Evolutionary conservation across 2,888 invertebrate genomes (phyloP), one percentile per base, ranked within the genome.

Genomic region (Apodemia duryi): DNA sequence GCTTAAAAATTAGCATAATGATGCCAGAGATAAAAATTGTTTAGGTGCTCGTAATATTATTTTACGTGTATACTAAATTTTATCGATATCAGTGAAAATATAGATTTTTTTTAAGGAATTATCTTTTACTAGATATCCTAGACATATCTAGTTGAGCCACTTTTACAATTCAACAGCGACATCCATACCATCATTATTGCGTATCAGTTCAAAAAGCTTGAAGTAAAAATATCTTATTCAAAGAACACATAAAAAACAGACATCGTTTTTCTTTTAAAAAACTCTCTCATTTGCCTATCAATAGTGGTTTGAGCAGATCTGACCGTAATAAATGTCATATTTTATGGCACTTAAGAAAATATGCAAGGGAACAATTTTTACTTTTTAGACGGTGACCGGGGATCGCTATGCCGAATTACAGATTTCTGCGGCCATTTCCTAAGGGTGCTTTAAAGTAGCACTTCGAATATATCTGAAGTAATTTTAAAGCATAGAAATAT

Each of bases 191-290:
- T 49, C 46, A 13, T n/a, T 79, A 77, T 77, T 80, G 86, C 76
- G 75, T 73, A 71, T 80, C 80, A 79, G 78, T 81, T 79, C 79
- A 82, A 85, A 81, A 83, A 75, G 78, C 81, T 57, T 32, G 80
- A 81, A 77, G 80, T 81, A 81, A 83, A 85, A 88, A 85, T 83
- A 85, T 85, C 84, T 85, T 87, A 86, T 85, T 83, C 85, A 82
- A 83, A 85, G 86, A 87, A 87, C 88, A 88, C 91, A 91, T 91
- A 91, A 91, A 91, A 91, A 87, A 81, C 91, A 91, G 91, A 91
- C 91, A 91, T 88, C 90, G 91, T 91, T 91, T 91, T 87, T 91
- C 91, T 91, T 91, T 91, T 91, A 91, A 91, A 91, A 91, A 89
- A 87, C 86, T 91, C 90, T 89, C 91, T 91, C 91, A 91, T 91